Percentiles rank a stretch among this genome's conserved stretches.
Conservation (phyloP, 2,113 vertebrate species). For the Arenaria interpres region DNA sequence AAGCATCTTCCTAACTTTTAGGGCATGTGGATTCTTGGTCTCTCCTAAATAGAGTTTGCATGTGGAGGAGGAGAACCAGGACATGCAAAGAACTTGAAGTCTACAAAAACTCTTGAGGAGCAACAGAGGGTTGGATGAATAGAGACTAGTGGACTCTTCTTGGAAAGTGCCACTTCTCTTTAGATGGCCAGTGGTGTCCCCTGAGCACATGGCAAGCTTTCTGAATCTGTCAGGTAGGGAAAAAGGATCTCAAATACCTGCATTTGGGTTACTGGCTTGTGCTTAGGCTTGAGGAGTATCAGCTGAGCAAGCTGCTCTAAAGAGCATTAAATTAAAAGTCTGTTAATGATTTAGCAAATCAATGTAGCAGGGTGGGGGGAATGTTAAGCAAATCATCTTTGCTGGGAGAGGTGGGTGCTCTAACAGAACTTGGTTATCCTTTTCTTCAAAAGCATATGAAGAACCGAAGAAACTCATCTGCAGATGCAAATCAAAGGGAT, state of each 20-base stretch:
- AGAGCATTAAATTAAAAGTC: background rate
- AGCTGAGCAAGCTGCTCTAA: background rate
- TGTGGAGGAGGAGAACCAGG: background rate
- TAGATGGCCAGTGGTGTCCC: background rate
- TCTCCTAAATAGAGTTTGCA: background rate
- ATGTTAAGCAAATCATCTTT: background rate
- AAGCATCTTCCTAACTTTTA: background rate
- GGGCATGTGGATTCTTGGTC: accelerated
- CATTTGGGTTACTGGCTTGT: background rate
- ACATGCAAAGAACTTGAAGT: background rate
- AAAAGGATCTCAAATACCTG: background rate
- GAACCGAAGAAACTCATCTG: background rate
- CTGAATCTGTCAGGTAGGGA: background rate
- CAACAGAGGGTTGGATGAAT: background rate
- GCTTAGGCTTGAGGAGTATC: background rate
- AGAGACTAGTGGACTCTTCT: background rate
- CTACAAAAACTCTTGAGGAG: background rate
- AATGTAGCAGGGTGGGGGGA: background rate
- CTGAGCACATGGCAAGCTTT: background rate
- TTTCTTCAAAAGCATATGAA: background rate
- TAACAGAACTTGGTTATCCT: background rate
- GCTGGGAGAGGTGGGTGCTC: background rate
- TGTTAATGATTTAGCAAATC: background rate
- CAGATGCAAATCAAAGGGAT: background rate
- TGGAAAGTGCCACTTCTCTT: background rate